Percentiles rank a stretch among this genome's conserved stretches.
Evolutionary conservation across 1,140 invertebrate genomes (phyloP).

Genomic region (Caenorhabditis briggsae): DNA sequence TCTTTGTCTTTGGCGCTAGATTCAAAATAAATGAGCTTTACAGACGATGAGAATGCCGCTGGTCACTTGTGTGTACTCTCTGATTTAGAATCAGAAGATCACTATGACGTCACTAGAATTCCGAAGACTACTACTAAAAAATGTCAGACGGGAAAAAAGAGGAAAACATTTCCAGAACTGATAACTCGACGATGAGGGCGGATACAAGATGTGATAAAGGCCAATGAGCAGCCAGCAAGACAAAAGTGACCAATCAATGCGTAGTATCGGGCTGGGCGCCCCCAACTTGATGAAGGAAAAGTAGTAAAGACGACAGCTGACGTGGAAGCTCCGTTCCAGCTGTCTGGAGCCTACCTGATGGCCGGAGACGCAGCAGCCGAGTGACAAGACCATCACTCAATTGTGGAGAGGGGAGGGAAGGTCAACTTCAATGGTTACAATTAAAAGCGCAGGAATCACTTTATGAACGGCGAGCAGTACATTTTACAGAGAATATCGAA

Average conservation of each 20-base stretch:
- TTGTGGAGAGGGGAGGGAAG: not conserved
- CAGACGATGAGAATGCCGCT: no score
- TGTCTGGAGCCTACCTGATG: constrained; percentile 24
- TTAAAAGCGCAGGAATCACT: not conserved
- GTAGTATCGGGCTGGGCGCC: not conserved
- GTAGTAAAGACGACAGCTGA: constrained; percentile 50
- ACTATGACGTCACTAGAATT: not conserved
- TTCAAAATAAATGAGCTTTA: not conserved
- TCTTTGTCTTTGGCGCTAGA: not conserved
- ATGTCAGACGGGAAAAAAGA: not conserved
- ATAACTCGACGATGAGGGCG: not conserved
- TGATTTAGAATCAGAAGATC: not conserved
- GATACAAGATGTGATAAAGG: constrained; percentile 1
- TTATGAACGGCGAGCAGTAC: not conserved
- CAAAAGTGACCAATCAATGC: constrained; percentile 52
- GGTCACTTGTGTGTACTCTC: not conserved
- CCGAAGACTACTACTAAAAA: not conserved
- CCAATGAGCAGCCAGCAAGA: constrained; percentile 41
- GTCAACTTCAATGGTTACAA: constrained; percentile 3
- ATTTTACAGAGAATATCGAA: constrained; percentile 8
- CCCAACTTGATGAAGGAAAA: constrained; percentile 36
- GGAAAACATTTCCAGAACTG: not conserved
- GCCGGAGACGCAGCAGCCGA: not conserved
- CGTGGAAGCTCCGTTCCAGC: constrained; percentile 1
- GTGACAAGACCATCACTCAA: not conserved